Evolutionary conservation across 2,113 vertebrate species (phyloP).

Genomic region (rat (Rattus norvegicus)): GRCr8 NC_086021.1:153867001-153867500

Average conservation of each 20-base stretch:
- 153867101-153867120: constrained; percentile 74
- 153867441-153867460: constrained; percentile 61
- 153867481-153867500: background rate
- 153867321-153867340: constrained; percentile 15
- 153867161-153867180: constrained; percentile 71
- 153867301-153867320: constrained; percentile 62
- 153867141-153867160: constrained; percentile 72
- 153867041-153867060: background rate
- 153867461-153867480: constrained; percentile 7
- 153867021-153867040: constrained; percentile 42
- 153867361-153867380: constrained; percentile 19
- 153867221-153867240: background rate
- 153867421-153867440: constrained; percentile 52
- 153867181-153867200: constrained; percentile 70
- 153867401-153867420: constrained; percentile 57
- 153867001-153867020: constrained; percentile 51
- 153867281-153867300: constrained; percentile 4
- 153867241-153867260: constrained; percentile 49
- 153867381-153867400: constrained; percentile 48
- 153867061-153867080: constrained; percentile 72
- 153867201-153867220: constrained; percentile 24
- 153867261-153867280: constrained; percentile 63
- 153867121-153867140: constrained; percentile 75
- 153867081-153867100: constrained; percentile 69
- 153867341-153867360: constrained; percentile 20